These are phyloP conservation scores for Sorex fumeus DNA, from an alignment of 2,113 vertebrate genomes.

Conservation along the genomic window DNA sequence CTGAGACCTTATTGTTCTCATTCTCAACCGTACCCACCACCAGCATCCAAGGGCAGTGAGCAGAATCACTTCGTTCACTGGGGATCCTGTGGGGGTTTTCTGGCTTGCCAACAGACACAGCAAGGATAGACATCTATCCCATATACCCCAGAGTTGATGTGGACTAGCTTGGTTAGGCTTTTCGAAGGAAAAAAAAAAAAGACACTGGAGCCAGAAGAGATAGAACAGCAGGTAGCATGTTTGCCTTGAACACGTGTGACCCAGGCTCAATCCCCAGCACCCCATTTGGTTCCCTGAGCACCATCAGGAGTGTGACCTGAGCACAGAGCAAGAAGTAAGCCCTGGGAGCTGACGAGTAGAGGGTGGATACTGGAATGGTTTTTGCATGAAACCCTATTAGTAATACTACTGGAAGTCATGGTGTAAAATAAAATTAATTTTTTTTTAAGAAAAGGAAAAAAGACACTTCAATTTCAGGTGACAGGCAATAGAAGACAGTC, in stretches of 20 bases:
- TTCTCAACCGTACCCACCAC: too few relatives aligned
- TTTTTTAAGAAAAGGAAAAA: too few relatives aligned
- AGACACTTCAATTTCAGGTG: too few relatives aligned
- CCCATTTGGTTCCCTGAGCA: neutral
- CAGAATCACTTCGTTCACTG: neutral
- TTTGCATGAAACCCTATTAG: too few relatives aligned
- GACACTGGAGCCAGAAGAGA: neutral
- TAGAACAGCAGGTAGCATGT: too few relatives aligned
- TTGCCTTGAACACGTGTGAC: neutral
- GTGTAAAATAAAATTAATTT: too few relatives aligned
- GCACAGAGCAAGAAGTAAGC: too few relatives aligned
- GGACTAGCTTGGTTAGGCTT: neutral
- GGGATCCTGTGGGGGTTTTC: neutral
- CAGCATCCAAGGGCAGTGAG: too few relatives aligned
- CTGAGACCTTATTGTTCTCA: neutral
- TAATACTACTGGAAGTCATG: too few relatives aligned
- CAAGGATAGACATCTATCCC: conserved; percentile 1
- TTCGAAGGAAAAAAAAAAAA: conserved; percentile 6
- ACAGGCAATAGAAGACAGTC: too few relatives aligned
- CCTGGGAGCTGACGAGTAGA: too few relatives aligned
- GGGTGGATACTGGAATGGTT: too few relatives aligned
- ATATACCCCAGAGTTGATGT: neutral
- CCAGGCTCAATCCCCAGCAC: neutral
- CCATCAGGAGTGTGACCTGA: neutral
- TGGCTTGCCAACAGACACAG: neutral